Evolutionary conservation across 2,888 invertebrate genomes (phyloP), one percentile per base, ranked within the genome.

Genomic region (Lochmaea capreae): DNA sequence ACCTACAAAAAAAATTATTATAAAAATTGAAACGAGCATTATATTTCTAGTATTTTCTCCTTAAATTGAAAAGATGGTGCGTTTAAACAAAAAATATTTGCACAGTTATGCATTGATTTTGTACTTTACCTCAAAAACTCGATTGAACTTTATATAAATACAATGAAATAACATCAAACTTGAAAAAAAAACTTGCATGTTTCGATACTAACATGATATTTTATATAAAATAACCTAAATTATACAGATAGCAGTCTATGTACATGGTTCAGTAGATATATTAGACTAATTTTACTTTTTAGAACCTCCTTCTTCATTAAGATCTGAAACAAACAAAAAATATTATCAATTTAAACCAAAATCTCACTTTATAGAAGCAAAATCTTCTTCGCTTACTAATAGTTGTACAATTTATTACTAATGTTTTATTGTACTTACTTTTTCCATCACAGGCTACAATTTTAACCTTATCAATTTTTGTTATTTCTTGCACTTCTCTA

Each of bases 361-460:
- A 42, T 10, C 14, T 58, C 0, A 12, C 43, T 43, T 43, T 11
- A 33, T 33, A 33, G 4, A 33, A 33, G 4, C 26, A 33, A 3
- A 33, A 33, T 5, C 26, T 33, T 3, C 26, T 33, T 33, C 5
- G 26, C 3, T 33, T 33, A 33, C 4, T 3, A 33, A 33, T 33
- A 4, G 4, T 33, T 33, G 26, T 33, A 33, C 26, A 33, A 33
- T 33, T 33, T 33, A 4, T 33, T 33, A 43, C 2, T 5, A 8
- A 43, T 43, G 3, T 43, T 43, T 11, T 11, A 12, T 11, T 12
- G 6, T 11, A 80, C 76, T 72, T 86, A 94, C 95, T 95, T 90
- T 97, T 97, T 74, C 97, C 98, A 91, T 98, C 98, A 89, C 98
- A 98, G 4, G 98, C 98, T 67, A 98, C 98, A 87, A 98, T 97